A percentile compares a stretch with the other conserved stretches of the same genome.
Conservation (phyloP, 1,140 invertebrate genomes). For the Drosophila neocordata region DNA sequence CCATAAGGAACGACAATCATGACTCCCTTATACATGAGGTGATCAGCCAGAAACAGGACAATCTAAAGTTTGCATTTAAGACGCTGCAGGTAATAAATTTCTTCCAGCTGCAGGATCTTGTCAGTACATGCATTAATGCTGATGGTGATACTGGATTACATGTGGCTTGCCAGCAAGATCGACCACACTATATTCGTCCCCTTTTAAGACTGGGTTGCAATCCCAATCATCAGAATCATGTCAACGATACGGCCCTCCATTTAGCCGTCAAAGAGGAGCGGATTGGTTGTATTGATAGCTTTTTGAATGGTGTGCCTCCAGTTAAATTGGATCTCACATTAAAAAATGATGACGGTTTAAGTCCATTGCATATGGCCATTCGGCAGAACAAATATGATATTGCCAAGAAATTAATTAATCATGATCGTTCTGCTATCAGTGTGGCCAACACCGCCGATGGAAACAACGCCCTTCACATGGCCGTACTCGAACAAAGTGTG, state of each 20-base stretch:
- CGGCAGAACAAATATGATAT: slow-evolving; percentile 83
- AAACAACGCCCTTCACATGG: slow-evolving; percentile 85
- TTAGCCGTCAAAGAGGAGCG: slow-evolving; percentile 83
- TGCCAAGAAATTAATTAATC: slow-evolving; percentile 83
- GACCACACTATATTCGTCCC: slow-evolving; percentile 75
- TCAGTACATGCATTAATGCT: slow-evolving; percentile 55
- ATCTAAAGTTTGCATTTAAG: slow-evolving; percentile 57
- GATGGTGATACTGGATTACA: slow-evolving; percentile 83
- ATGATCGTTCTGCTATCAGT: slow-evolving; percentile 83
- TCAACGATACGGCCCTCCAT: slow-evolving; percentile 84
- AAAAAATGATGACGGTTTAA: slow-evolving; percentile 83
- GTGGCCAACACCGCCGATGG: slow-evolving; percentile 83
- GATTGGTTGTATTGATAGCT: slow-evolving; percentile 63
- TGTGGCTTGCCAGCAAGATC: slow-evolving; percentile 83
- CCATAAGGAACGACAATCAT: slow-evolving; percentile 57
- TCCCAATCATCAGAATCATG: slow-evolving; percentile 83
- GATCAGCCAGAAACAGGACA: slow-evolving; percentile 62
- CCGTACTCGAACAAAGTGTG: slow-evolving; percentile 81
- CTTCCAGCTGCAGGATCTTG: slow-evolving; percentile 69
- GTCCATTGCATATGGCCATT: slow-evolving; percentile 84
- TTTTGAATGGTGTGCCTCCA: slow-evolving; percentile 48
- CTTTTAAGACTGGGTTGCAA: slow-evolving; percentile 83
- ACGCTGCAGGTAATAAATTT: slow-evolving; percentile 60
- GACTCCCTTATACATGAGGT: slow-evolving; percentile 74
- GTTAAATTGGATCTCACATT: slow-evolving; percentile 63